Conservation (phyloP, 2,113 vertebrate species). For the Marcusenius ussheri region DNA sequence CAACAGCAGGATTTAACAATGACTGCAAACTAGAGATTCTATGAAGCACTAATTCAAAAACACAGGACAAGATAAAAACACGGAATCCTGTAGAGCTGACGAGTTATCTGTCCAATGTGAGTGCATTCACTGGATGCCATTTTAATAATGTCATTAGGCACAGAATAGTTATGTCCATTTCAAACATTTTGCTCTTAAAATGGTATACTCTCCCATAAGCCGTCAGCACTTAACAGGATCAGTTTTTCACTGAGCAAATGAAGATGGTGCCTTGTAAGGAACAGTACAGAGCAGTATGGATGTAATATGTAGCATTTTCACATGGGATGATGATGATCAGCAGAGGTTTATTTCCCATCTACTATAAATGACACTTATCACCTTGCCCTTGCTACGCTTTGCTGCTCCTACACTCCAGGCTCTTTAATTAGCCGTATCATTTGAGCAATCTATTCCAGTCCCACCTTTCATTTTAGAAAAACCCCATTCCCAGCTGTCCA, state of each 20-base stretch:
- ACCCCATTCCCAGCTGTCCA: neutral
- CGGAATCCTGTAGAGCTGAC: neutral
- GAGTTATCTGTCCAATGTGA: neutral
- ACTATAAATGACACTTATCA: neutral
- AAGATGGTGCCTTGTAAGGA: neutral
- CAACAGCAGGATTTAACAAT: neutral
- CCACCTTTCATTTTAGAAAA: neutral
- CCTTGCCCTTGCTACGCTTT: neutral
- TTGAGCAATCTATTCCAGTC: slow-evolving; percentile 18
- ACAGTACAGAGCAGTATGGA: neutral
- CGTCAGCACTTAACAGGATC: neutral
- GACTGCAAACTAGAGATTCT: neutral
- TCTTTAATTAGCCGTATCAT: neutral
- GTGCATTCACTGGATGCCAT: neutral
- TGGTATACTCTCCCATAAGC: neutral
- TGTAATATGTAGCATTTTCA: neutral
- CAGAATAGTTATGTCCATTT: neutral
- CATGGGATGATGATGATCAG: neutral
- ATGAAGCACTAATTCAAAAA: neutral
- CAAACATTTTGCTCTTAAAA: neutral
- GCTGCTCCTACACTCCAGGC: neutral
- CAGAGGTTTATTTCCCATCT: neutral
- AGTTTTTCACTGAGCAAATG: too few species aligned
- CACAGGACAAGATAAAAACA: neutral
- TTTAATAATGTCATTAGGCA: neutral